These are phyloP conservation scores for Motacilla tschutschensis DNA, from an alignment of 2,113 vertebrate genomes.

Conservation along the genomic window DNA sequence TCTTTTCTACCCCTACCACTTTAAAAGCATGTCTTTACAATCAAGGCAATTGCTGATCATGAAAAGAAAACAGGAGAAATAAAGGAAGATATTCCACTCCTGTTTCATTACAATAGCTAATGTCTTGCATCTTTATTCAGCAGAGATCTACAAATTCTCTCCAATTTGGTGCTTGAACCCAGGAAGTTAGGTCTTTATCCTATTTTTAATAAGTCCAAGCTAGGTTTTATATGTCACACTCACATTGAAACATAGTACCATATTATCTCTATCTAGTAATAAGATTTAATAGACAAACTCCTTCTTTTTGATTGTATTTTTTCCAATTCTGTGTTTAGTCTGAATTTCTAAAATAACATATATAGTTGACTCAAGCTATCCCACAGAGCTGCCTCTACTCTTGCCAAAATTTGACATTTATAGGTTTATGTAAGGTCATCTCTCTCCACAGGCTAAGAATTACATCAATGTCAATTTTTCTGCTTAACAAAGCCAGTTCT, in stretches of 20 bases:
- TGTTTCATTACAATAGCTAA: background rate
- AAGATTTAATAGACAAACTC: background rate
- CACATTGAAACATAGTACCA: background rate
- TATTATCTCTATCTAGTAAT: background rate
- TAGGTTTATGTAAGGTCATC: slow-evolving; percentile 43
- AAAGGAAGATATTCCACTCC: background rate
- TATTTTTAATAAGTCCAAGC: background rate
- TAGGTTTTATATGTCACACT: background rate
- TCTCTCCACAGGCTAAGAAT: slow-evolving; percentile 20
- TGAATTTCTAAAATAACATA: background rate
- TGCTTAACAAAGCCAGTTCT: slow-evolving; percentile 22
- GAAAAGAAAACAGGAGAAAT: background rate
- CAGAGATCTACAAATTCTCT: background rate
- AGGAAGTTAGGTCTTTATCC: background rate
- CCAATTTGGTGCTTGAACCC: background rate
- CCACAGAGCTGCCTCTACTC: background rate
- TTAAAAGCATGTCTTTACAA: background rate
- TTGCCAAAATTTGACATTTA: slow-evolving; percentile 37
- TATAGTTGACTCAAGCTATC: background rate
- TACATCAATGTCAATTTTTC: background rate
- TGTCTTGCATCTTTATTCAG: background rate
- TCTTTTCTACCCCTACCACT: background rate
- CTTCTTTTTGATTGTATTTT: background rate
- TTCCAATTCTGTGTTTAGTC: background rate
- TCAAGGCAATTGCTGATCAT: background rate